Evolutionary conservation across 2,888 invertebrate species (phyloP), one percentile per base, ranked within the genome.

Genomic region (Sialis lutaria): DNA sequence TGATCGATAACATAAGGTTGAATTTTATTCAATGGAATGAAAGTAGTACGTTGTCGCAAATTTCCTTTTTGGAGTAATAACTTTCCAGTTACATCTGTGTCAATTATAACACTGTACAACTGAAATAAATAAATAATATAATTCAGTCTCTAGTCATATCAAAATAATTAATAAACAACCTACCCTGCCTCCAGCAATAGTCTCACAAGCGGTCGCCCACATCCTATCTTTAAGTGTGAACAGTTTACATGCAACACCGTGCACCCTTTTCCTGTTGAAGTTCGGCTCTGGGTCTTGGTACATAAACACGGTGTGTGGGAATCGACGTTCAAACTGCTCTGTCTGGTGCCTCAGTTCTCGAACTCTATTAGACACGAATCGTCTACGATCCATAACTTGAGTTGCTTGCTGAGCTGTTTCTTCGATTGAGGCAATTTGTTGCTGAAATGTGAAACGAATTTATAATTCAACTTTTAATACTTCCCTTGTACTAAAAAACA

Each of bases 11-110:
- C 60, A 51, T 69, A 63, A 0, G 77, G 75, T 32, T 69, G 62
- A 54, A 96, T 89, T 70, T 89, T 88, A 69, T 91, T 92, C 53
- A 96, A 74, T 22, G 95, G 95, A 50, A 95, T 84, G 60, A 95
- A 78, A 47, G 92, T 95, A 46, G 82, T 82, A 49, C 93, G 75
- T 12, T 75, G 68, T 60, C 79, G 79, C 49, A 97, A 69, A 53
- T 83, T 74, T 0, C 93, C 93, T 50, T 74, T 73, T 65, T 90
- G 77, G 48, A 98, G 70, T 51, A 98, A 69, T 60, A 81, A 74
- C 64, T 90, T 91, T 56, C 86, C 83, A 0, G 89, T 87, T 46
- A 70, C 68, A 59, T 92, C 91, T 41, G 79, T 82, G 59, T 93
- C 89, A 34, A 92, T 89, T 44, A 96, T 82, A 49, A 95, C 82